Evolutionary conservation across 2,888 invertebrate genomes (phyloP).

Genomic region (Lasioglossum marginatum): DNA sequence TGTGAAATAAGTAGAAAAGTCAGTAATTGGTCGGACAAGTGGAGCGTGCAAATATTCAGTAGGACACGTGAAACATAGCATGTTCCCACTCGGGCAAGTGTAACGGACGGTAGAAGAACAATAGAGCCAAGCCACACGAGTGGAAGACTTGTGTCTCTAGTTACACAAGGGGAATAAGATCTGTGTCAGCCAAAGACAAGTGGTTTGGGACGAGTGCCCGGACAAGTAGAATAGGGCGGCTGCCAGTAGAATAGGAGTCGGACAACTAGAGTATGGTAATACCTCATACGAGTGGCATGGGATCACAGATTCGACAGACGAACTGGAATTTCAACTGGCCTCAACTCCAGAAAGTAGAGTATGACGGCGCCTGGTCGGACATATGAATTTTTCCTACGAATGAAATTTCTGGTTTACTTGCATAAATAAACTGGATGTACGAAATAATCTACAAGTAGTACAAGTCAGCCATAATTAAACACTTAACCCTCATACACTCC

Average conservation of each 20-base stretch:
- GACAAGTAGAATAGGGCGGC: neutral
- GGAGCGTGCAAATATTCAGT: neutral
- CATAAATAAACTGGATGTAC: neutral
- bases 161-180: constrained; percentile 7
- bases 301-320: neutral
- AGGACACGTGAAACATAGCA: neutral
- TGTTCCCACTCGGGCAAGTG: neutral
- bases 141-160: neutral
- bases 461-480: no score
- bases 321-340: neutral
- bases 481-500: no score
- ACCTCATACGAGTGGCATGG: neutral
- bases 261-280: neutral
- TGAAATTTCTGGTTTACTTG: neutral
- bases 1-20: neutral
- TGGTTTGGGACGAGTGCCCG: neutral
- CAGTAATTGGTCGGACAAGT: neutral
- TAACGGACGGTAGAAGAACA: neutral
- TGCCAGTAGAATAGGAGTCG: neutral
- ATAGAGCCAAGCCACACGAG: neutral
- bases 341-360: neutral
- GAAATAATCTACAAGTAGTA: neutral
- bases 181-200: neutral
- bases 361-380: neutral
- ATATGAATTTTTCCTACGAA: neutral